Conservation (phyloP, 2,113 vertebrate genomes). For the Chamaetylas fuelleborni region DNA sequence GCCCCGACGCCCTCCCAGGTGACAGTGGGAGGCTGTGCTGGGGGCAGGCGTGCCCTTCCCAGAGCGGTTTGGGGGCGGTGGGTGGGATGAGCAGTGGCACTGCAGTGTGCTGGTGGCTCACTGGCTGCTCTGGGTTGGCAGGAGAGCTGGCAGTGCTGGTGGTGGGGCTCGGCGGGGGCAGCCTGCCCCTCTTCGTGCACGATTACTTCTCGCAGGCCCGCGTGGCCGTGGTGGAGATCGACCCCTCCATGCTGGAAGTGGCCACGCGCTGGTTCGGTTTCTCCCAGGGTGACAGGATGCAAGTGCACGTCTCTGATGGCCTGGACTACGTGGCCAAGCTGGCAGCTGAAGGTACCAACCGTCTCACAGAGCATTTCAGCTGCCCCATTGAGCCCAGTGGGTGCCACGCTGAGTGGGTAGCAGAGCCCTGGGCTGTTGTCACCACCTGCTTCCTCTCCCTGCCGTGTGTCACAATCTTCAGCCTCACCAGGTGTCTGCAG, state of each 20-base stretch:
- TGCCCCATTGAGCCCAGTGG: accelerated
- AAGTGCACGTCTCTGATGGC: constrained; percentile 85
- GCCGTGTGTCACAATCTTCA: background rate
- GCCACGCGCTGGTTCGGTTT: constrained; percentile 90
- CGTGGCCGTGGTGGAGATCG: constrained; percentile 88
- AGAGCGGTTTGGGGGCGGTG: accelerated
- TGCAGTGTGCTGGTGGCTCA: background rate
- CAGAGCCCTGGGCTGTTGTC: background rate
- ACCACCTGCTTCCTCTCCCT: background rate
- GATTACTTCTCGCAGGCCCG: constrained; percentile 81
- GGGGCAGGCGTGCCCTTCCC: background rate
- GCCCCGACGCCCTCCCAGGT: constrained; percentile 69
- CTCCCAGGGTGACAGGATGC: constrained; percentile 80
- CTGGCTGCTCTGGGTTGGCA: constrained; percentile 7
- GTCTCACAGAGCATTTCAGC: accelerated
- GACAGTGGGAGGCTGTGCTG: background rate
- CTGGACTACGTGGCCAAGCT: constrained; percentile 80
- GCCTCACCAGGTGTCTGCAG: background rate
- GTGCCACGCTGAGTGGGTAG: background rate
- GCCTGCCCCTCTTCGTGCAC: constrained; percentile 89
- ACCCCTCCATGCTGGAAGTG: constrained; percentile 86
- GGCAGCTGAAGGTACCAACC: constrained; percentile 80
- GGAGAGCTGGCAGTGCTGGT: constrained; percentile 81
- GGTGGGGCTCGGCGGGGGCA: constrained; percentile 92
- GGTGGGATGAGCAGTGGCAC: accelerated